A percentile compares a stretch with the other conserved stretches of the same genome.
Evolutionary conservation across 2,113 vertebrate genomes (phyloP).

Genomic region (Oenanthe oenanthe): DNA sequence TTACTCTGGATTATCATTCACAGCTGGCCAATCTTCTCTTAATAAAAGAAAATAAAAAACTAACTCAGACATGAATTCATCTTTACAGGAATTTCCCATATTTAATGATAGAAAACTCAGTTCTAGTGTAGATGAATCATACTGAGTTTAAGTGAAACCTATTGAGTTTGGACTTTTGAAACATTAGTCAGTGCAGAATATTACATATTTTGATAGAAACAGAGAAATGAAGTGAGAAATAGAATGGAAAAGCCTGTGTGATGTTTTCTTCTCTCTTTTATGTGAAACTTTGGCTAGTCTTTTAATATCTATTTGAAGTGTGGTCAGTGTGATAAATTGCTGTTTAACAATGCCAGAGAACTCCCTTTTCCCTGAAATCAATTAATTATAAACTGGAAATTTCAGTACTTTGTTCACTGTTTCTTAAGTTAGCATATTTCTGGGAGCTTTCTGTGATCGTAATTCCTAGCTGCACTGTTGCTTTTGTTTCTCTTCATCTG

Average conservation of each 20-base stretch:
- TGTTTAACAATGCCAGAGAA: constrained; percentile 64
- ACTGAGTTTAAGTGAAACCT: constrained; percentile 54
- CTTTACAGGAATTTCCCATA: constrained; percentile 65
- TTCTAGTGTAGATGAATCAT: constrained; percentile 65
- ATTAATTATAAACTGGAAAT: constrained; percentile 74
- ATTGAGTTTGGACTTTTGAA: constrained; percentile 25
- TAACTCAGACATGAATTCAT: constrained; percentile 4
- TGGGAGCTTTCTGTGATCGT: constrained; percentile 67
- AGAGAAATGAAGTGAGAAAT: constrained; percentile 71
- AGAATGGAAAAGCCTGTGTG: constrained; percentile 59
- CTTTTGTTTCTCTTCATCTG: constrained; percentile 77
- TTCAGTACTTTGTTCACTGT: constrained; percentile 68
- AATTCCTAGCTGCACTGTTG: constrained; percentile 66
- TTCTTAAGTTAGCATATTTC: constrained; percentile 75
- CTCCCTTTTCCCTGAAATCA: constrained; percentile 65
- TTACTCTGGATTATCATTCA: background rate
- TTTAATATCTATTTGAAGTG: constrained; percentile 59
- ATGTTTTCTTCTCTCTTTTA: background rate
- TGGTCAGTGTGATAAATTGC: constrained; percentile 63
- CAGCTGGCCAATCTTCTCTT: background rate
- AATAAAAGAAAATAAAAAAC: constrained; percentile 36
- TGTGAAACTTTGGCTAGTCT: constrained; percentile 51
- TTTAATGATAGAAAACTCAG: constrained; percentile 47
- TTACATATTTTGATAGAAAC: constrained; percentile 60
- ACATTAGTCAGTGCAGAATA: constrained; percentile 55